Evolutionary conservation across 1,140 invertebrate genomes (phyloP).

Genomic region (Drosophila yakuba): DNA sequence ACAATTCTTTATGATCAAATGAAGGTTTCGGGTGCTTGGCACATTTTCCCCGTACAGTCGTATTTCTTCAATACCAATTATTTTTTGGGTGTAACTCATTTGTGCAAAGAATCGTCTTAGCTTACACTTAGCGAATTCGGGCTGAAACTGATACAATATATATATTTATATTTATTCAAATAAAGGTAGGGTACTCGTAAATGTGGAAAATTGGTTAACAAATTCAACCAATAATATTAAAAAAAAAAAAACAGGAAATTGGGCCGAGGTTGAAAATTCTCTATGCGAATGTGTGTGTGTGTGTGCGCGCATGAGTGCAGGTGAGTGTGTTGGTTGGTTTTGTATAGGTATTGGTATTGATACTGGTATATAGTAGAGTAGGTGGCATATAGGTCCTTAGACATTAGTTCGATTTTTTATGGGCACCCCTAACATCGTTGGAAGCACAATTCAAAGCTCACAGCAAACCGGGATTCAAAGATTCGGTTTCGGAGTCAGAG

Average conservation of each 20-base stretch:
- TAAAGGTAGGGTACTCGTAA: conserved; percentile 51
- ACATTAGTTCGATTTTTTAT: conserved; percentile 39
- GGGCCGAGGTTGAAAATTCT: conserved; percentile 81
- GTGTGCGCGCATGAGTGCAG: conserved; percentile 38
- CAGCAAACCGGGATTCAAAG: conserved; percentile 41
- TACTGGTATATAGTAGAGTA: conserved; percentile 13
- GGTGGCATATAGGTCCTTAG: conserved; percentile 37
- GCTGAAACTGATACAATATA: conserved; percentile 62
- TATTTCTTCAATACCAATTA: conserved; percentile 15
- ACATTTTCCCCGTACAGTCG: conserved; percentile 23
- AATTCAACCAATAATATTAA: conserved; percentile 45
- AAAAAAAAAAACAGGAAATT: conserved; percentile 84
- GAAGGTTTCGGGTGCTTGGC: conserved; percentile 14
- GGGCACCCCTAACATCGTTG: conserved; percentile 72
- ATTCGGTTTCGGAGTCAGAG: conserved; percentile 53
- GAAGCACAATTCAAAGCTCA: conserved; percentile 83
- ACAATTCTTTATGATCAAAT: conserved; percentile 49
- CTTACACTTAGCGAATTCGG: conserved; percentile 35
- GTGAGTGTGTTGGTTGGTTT: conserved; percentile 30
- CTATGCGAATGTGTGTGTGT: conserved; percentile 32
- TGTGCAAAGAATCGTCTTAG: conserved; percentile 60
- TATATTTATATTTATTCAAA: conserved; percentile 25
- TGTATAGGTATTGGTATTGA: no score
- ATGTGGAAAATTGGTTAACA: conserved; percentile 33
- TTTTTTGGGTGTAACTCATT: conserved; percentile 81